Evolutionary conservation across 2,797 vertebrate genomes (phyloP).

Genomic region (Ctenopoma multispine): DNA sequence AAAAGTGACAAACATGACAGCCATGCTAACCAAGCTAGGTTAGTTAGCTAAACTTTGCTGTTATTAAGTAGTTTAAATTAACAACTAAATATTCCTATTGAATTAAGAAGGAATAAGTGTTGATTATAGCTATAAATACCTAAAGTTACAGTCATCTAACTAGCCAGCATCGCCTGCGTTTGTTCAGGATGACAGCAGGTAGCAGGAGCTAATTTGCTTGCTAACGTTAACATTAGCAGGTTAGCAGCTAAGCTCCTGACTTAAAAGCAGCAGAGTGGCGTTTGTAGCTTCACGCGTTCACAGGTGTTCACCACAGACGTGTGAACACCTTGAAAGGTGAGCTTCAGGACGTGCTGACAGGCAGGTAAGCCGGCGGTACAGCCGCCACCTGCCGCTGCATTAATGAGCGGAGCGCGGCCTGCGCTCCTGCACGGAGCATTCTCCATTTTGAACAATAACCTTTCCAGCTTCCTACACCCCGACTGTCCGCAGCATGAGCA

Average conservation of each 20-base stretch:
- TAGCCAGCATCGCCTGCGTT: background rate
- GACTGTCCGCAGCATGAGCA: background rate
- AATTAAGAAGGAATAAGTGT: fast-evolving
- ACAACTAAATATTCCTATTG: background rate
- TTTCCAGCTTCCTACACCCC: conserved; percentile 66
- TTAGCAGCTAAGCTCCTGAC: conserved; percentile 48
- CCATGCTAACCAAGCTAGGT: conserved; percentile 44
- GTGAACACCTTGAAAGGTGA: too few species aligned
- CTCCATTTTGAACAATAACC: conserved; percentile 95
- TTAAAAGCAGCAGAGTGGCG: background rate
- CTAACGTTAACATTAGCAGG: conserved; percentile 66
- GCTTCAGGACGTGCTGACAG: background rate
- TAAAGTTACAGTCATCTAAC: background rate
- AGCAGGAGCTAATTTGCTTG: conserved; percentile 46
- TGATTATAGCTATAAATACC: fast-evolving
- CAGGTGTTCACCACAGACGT: fast-evolving
- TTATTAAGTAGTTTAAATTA: background rate
- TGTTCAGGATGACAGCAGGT: background rate
- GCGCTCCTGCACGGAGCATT: conserved; percentile 80
- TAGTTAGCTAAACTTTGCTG: conserved; percentile 4
- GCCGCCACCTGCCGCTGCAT: conserved; percentile 54
- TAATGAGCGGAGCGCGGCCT: conserved; percentile 74
- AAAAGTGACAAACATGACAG: conserved; percentile 13
- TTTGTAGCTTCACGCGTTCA: fast-evolving
- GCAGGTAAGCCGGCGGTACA: background rate